Percentiles rank a stretch among this genome's conserved stretches.
Evolutionary conservation across 2,797 vertebrate species (phyloP).

Genomic region (Muscicapa striata): DNA sequence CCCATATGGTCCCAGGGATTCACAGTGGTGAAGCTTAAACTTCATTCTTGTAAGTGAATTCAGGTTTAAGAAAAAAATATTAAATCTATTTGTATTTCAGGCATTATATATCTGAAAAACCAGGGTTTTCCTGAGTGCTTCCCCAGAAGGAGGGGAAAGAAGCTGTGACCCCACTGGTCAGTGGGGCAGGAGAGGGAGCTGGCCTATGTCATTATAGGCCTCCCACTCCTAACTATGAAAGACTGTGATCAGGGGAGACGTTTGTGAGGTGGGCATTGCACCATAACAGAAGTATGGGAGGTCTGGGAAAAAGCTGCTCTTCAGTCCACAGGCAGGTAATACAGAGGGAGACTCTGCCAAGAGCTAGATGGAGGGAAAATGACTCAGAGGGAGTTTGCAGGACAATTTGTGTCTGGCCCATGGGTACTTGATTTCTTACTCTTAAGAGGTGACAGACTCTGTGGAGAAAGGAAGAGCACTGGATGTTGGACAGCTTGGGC

Average conservation of each 20-base stretch:
- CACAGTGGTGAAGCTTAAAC: not conserved
- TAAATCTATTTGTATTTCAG: rapidly evolving
- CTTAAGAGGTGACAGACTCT: not conserved
- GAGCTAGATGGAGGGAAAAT: not conserved
- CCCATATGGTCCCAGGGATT: not conserved
- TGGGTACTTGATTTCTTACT: not conserved
- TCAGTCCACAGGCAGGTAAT: not conserved
- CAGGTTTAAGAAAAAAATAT: not conserved
- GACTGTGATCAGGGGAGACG: not conserved
- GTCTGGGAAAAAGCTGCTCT: not conserved
- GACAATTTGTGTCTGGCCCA: not conserved
- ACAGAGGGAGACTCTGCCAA: not conserved
- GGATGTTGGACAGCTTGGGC: not conserved
- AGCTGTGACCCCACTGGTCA: not conserved
- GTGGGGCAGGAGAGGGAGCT: not conserved
- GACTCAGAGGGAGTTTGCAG: not conserved
- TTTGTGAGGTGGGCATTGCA: not conserved
- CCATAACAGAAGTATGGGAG: not conserved
- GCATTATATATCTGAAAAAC: not conserved
- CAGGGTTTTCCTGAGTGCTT: not conserved
- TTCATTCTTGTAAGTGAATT: not conserved
- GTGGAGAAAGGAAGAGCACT: not conserved
- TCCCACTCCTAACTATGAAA: not conserved
- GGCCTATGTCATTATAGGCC: not conserved
- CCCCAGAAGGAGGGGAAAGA: not conserved